Percentiles rank a stretch among this genome's conserved stretches.
Conservation (phyloP, 2,888 invertebrate species). For the Alloscopus bannaensis region DNA sequence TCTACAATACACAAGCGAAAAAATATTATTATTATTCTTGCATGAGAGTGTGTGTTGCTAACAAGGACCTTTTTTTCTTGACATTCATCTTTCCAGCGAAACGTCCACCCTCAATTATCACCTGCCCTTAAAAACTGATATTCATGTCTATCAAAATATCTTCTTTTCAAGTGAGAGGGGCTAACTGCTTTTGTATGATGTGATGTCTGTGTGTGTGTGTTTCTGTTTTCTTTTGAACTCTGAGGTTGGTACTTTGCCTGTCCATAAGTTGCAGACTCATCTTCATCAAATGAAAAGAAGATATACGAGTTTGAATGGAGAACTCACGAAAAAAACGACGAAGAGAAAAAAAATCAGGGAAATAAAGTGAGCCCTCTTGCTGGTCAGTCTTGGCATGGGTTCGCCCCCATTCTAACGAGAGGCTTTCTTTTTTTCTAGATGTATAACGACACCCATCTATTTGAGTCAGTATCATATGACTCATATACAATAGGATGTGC, state of each 20-base stretch:
- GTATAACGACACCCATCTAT: too few species aligned
- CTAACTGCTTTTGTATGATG: too few species aligned
- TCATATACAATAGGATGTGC: too few species aligned
- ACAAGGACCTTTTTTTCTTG: constrained; percentile 51
- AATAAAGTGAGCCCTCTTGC: neutral
- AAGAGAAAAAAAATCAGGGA: neutral
- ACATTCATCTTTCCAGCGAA: constrained; percentile 45
- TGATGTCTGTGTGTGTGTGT: constrained; percentile 39
- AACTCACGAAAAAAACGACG: constrained; percentile 11
- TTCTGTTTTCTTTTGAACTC: constrained; percentile 30
- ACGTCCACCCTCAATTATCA: constrained; percentile 68
- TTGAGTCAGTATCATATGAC: too few species aligned
- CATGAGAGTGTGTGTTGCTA: too few species aligned
- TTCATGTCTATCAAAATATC: constrained; percentile 61
- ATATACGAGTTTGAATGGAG: too few species aligned
- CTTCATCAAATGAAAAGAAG: too few species aligned
- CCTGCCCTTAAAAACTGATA: constrained; percentile 55
- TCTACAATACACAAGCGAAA: too few species aligned
- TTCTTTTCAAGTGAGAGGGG: constrained; percentile 44
- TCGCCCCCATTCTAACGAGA: neutral
- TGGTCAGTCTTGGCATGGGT: constrained; percentile 10
- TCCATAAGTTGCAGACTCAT: constrained; percentile 40
- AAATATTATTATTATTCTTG: too few species aligned
- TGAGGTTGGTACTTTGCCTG: constrained; percentile 27
- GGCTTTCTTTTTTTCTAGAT: too few species aligned